Evolutionary conservation across 2,113 vertebrate genomes (phyloP), one percentile per base, ranked within the genome.

Genomic region (Poeciliopsis occidentalis): DNA sequence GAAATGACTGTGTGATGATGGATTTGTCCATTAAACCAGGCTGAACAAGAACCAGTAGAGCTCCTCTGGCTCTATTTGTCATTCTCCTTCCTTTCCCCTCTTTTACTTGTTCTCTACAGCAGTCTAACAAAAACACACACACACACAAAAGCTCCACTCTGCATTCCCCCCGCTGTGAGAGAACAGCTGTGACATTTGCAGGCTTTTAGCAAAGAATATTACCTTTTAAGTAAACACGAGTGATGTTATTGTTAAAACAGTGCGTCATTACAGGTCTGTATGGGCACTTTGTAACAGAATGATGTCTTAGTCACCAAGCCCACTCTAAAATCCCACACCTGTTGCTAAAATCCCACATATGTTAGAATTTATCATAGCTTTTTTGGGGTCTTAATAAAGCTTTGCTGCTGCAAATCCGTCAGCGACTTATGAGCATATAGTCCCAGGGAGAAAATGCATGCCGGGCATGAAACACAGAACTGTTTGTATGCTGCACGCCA

Each of bases 21-120:
- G 76, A 88, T 89, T 77, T 79, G 69, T 79, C 76, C 69, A 88
- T 90, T 89, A 86, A 83, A 71, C 37, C 79, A 85, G 80, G 73
- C 63, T 78, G 80, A 80, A 69, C 66, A 76, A 78, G 73, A 85
- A 79, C 73, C 73, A 17, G 54, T 27, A 62, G 75, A 78, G 75
- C 75, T 79, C 77, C 60, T 82, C 70, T 75, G 63, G 78, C 74
- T 82, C 76, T 70, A 44, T 79, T 27, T 51, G 7, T 76, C 41
- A 60, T 64, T 34, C 37, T 64, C 41, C 60, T 67, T 80, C 26
- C 15, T 11, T 75, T 31, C 15, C n/a, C 39, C 0, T 63, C 47
- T 8, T 71, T 74, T 71, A 66, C 31, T 71, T 65, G 78, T 57
- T 24, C 12, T 78, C 73, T 78, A 64, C 79, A 68, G 63, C 54